Conservation (phyloP, 2,888 invertebrate species). For the Geotrupes spiniger region DNA sequence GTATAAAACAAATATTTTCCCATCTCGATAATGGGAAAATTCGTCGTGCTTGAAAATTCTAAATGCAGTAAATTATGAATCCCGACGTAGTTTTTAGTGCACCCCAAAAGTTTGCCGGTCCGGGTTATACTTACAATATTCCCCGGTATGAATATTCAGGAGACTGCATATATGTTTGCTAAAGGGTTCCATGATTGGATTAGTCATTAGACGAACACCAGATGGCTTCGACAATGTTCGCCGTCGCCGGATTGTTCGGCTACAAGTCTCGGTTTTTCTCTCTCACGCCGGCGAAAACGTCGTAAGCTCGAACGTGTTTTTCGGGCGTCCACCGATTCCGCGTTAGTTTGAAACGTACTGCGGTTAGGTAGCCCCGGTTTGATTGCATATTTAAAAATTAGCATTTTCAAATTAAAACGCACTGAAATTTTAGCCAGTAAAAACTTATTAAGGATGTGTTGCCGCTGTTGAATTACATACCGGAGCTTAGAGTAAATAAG, state of each 20-base stretch:
- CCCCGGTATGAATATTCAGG: slow-evolving; percentile 21
- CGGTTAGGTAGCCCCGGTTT: slow-evolving; percentile 1
- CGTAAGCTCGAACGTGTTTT: neutral
- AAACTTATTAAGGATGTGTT: neutral
- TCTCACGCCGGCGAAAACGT: neutral
- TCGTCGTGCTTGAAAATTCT: neutral
- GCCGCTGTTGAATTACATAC: too few species aligned
- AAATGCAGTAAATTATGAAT: neutral
- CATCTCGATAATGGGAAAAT: neutral
- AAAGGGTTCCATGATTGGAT: slow-evolving; percentile 23
- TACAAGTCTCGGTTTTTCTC: neutral
- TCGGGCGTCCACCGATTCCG: neutral
- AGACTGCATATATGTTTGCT: slow-evolving; percentile 21
- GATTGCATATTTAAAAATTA: slow-evolving; percentile 7
- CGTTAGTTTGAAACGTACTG: too few species aligned
- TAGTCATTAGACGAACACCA: slow-evolving; percentile 21
- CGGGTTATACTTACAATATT: slow-evolving; percentile 12
- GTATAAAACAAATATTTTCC: neutral
- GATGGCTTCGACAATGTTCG: slow-evolving; percentile 19
- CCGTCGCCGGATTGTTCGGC: neutral
- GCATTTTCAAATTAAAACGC: neutral
- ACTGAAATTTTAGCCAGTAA: neutral
- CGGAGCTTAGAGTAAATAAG: too few species aligned
- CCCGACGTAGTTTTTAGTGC: slow-evolving; percentile 3
- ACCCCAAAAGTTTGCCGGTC: neutral